These are phyloP conservation scores for Psettodes erumei DNA, from an alignment of 2,113 vertebrate species.

Conservation along the genomic window DNA sequence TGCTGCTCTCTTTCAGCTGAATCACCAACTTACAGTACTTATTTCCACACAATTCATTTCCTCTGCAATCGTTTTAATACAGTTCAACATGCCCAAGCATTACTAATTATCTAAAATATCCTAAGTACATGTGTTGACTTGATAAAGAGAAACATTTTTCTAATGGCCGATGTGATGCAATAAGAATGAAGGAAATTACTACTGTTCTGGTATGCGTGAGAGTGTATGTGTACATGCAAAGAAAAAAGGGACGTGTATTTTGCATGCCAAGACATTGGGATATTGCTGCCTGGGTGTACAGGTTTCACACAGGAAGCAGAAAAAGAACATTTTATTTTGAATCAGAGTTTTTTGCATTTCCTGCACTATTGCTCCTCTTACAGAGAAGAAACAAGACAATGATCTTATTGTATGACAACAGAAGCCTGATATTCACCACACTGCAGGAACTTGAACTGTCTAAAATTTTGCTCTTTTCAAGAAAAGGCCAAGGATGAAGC, in stretches of 20 bases:
- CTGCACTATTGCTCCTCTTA: background rate
- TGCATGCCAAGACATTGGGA: background rate
- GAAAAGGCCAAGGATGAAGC: background rate
- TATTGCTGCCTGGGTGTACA: background rate
- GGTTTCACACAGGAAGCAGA: constrained; percentile 29
- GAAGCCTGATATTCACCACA: background rate
- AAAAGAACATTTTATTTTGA: background rate
- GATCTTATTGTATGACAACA: background rate
- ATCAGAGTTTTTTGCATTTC: background rate
- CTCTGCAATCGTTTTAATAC: background rate
- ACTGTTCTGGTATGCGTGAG: background rate
- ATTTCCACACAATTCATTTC: background rate
- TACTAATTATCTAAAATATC: background rate
- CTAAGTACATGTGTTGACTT: constrained; percentile 13
- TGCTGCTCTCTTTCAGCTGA: background rate
- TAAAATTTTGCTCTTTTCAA: too few relatives aligned
- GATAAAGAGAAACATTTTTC: background rate
- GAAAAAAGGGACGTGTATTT: constrained; percentile 21
- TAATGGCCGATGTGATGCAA: constrained; percentile 17
- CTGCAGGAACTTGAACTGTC: too few relatives aligned
- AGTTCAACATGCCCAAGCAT: background rate
- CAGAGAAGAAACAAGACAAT: background rate
- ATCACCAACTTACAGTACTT: background rate
- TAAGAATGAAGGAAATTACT: background rate
- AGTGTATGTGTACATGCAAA: background rate